Base-by-base conservation (phyloP, 2,888 invertebrate genomes). In the Amphimallon solstitiale region DNA sequence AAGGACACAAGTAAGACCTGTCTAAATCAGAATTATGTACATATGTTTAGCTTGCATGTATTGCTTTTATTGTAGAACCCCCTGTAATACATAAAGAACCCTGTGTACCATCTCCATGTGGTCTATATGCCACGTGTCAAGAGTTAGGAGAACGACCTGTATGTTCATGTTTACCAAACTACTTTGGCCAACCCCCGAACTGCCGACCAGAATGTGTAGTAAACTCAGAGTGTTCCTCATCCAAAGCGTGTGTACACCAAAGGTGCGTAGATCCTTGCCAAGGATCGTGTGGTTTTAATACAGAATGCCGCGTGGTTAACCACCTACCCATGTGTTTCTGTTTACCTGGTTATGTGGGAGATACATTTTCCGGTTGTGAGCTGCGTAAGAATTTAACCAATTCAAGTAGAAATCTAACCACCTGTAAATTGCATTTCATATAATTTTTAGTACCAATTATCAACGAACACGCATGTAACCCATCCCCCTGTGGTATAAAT, bases 401-500 rank as follows among this genome's bases (percentile, higher is more conserved):
- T 37, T 17, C n/a, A 54, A 17, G 10, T 17, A 15, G 4, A 17
- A 56, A 7, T 56, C 7, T 29, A 29, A 56, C 38, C 40, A 10
- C 35, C 12, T 17, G 7, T 1, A 43, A 43, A 43, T 43, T 43
- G 43, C 17, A 19, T 10, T 17, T 19, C 2, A n/a, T 45, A 19
- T 45, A 34, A 21, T 65, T 69, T 69, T 68, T 67, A 71, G 72
- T 68, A 46, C 43, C 66, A 56, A 85, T 86, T 68, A 76, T 80
- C 45, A 86, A 86, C 74, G 80, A 84, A 74, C 84, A 86, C 83
- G 94, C 93, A 71, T 95, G 94, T 80, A 87, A 91, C 78, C 91
- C 91, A 71, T 91, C 92, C 63, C 94, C 95, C 45, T 95, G 95
- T 81, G 95, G 95, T 66, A 86, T 90, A 34, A 95, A 95, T 80